Percentiles rank a stretch among this genome's conserved stretches.
Conservation (phyloP, 2,797 vertebrate genomes). For the Mycteria americana region DNA sequence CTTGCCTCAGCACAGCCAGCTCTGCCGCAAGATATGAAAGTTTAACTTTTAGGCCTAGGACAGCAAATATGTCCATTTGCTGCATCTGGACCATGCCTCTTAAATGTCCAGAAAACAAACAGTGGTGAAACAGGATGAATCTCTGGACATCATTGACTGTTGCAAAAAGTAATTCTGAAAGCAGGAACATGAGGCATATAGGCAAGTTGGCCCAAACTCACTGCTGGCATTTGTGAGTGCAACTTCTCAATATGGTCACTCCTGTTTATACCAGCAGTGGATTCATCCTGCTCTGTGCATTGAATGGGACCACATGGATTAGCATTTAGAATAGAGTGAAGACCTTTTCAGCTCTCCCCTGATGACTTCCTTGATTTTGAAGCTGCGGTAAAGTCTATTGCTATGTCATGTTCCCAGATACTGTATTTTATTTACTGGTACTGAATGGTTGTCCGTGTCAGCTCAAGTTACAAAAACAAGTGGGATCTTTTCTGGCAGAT, state of each 20-base stretch:
- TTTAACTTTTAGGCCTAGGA: not conserved
- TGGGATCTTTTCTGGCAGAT: not conserved
- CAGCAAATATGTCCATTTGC: not conserved
- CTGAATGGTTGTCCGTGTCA: not conserved
- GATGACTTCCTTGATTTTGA: not conserved
- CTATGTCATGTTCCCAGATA: not conserved
- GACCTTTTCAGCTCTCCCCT: not conserved
- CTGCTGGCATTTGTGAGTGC: not conserved
- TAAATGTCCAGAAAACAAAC: not conserved
- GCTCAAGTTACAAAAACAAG: not conserved
- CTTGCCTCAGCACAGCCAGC: not conserved
- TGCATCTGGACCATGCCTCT: not conserved
- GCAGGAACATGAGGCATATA: rapidly evolving
- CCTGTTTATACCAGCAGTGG: not conserved
- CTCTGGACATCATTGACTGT: not conserved
- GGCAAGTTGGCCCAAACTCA: not conserved
- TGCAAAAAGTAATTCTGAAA: not conserved
- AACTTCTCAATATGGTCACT: not conserved
- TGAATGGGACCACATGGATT: not conserved
- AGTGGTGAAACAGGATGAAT: not conserved
- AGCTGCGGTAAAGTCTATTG: not conserved
- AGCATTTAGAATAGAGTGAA: not conserved
- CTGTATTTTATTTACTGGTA: not conserved
- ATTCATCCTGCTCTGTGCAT: not conserved
- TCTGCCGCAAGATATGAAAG: not conserved